Evolutionary conservation across 2,113 vertebrate species (phyloP), one percentile per base, ranked within the genome.

Genomic region (Vulpes lagopus): DNA sequence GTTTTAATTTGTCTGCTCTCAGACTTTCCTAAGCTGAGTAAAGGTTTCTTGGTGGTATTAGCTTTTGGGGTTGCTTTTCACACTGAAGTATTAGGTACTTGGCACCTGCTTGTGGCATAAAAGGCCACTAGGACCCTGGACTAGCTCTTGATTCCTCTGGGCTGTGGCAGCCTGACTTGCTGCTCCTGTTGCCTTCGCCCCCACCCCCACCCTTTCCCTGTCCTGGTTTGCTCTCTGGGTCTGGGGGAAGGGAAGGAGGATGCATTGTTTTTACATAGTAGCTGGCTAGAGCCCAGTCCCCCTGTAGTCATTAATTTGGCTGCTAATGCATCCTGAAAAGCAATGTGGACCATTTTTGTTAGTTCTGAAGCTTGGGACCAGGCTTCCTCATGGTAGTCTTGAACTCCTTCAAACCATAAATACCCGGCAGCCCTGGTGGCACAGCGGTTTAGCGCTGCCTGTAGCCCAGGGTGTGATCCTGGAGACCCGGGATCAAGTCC

Each of bases 1-100:
- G 81, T 97, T 97, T 98, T 98, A 98, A 98, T 97, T 97, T 98
- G 97, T 98, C 96, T 97, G 97, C 60, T 95, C 94, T 97, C 86
- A 89, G 93, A 87, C 73, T 97, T 96, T 43, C 43, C n/a, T 91
- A 96, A 97, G 90, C 89, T 55, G 71, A 60, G 55, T 89, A 88
- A 88, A 94, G 51, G n/a, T 23, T 91, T 85, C 76, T 80, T 76
- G 73, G 88, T 57, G 60, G 86, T 84, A 35, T 35, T 94, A 92
- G 83, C 49, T 91, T 89, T 53, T 83, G 15, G 30, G 43, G 76
- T 95, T 90, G 87, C 84, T 71, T 95, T 95, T 93, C 57, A 95
- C 60, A 91, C 78, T 55, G 53, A 95, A 91, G 20, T 73, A 9
- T 51, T 23, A 73, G 82, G 38, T 91, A n/a, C 64, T 22, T 30